A percentile compares a stretch with the other conserved stretches of the same genome.
Evolutionary conservation across 2,113 vertebrate species (phyloP).

Genomic region (Dicentrarchus labrax): DNA sequence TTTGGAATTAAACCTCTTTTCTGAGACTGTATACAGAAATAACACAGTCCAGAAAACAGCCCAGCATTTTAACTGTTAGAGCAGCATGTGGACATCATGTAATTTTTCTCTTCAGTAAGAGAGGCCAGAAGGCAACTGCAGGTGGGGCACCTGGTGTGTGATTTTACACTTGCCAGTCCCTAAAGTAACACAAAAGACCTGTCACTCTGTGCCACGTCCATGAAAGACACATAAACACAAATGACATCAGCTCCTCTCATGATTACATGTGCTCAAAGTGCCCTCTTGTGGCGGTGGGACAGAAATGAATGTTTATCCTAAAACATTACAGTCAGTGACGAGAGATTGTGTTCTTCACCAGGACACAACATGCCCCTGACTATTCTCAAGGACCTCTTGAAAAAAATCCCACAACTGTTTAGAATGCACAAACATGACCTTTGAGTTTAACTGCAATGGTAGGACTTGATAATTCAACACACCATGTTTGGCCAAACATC

Average conservation of each 20-base stretch:
- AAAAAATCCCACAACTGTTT: neutral
- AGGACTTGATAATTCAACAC: neutral
- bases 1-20: slow-evolving; percentile 87
- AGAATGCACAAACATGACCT: neutral
- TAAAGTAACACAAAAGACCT: slow-evolving; percentile 7
- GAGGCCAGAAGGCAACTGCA: slow-evolving; percentile 90
- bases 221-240: slow-evolving; percentile 21
- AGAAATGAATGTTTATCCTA: slow-evolving; percentile 40
- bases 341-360: neutral
- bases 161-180: slow-evolving; percentile 78
- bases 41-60: slow-evolving; percentile 89
- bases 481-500: slow-evolving; percentile 81
- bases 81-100: slow-evolving; percentile 90
- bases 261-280: slow-evolving; percentile 53
- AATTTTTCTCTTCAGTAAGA: slow-evolving; percentile 87
- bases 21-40: slow-evolving; percentile 86
- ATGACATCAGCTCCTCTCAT: slow-evolving; percentile 40
- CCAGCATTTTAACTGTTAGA: slow-evolving; percentile 87
- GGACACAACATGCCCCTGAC: neutral
- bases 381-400: slow-evolving; percentile 32
- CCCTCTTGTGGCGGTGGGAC: slow-evolving; percentile 69
- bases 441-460: neutral
- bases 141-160: slow-evolving; percentile 84
- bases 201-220: neutral
- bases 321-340: neutral